Evolutionary conservation across 2,888 invertebrate genomes (phyloP).

Genomic region (Leptinotarsa juncta): DNA sequence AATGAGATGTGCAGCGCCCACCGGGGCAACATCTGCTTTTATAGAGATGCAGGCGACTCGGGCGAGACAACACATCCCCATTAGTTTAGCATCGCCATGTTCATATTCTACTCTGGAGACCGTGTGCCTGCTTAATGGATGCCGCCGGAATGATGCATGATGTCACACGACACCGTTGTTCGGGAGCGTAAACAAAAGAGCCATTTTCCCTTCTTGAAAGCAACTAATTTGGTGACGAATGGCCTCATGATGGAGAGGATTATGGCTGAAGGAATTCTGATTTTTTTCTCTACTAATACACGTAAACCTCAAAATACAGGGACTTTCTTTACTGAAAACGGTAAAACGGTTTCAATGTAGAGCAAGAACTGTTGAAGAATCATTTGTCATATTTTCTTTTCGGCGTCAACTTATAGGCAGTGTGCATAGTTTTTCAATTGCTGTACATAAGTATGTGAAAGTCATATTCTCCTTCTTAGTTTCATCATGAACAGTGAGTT

Average conservation of each 20-base stretch:
- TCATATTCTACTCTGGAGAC: conserved; percentile 59
- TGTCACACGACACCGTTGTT: conserved; percentile 45
- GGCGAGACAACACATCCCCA: conserved; percentile 61
- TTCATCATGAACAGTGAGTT: too few relatives aligned
- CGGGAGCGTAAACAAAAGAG: conserved; percentile 35
- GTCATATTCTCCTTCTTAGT: too few relatives aligned
- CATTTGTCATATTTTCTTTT: too few relatives aligned
- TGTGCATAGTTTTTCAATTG: too few relatives aligned
- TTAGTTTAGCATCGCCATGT: conserved; percentile 61
- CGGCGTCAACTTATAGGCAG: too few relatives aligned
- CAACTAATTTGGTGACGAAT: conserved; percentile 36
- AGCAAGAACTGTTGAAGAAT: too few relatives aligned
- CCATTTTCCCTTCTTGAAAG: conserved; percentile 34
- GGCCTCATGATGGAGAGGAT: conserved; percentile 7
- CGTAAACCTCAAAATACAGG: too few relatives aligned
- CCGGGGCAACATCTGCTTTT: conserved; percentile 63
- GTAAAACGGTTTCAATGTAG: too few relatives aligned
- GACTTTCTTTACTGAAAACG: too few relatives aligned
- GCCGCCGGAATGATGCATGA: conserved; percentile 49
- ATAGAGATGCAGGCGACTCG: conserved; percentile 56
- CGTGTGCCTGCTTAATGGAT: conserved; percentile 54
- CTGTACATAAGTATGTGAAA: too few relatives aligned
- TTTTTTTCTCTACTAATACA: background rate
- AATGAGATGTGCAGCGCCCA: conserved; percentile 60
- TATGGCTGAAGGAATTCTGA: background rate